These are phyloP conservation scores for Xestia xanthographa DNA, from an alignment of 2,888 invertebrate species.

Conservation along the genomic window DNA sequence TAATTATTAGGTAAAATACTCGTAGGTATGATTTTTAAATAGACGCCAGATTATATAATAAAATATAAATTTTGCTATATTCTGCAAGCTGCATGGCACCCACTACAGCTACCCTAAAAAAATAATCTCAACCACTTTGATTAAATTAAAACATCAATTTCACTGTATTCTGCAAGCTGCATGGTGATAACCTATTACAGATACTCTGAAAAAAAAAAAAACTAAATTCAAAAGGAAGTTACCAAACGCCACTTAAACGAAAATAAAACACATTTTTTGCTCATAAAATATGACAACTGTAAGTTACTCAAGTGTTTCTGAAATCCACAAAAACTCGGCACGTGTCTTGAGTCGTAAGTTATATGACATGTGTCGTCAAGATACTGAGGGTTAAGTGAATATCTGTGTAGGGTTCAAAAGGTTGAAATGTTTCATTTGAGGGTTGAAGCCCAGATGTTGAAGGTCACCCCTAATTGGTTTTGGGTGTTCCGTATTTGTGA, in stretches of 20 bases:
- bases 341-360: slow-evolving; percentile 74
- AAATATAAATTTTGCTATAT: too few relatives aligned
- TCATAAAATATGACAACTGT: slow-evolving; percentile 57
- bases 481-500: slow-evolving; percentile 42
- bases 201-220: not conserved
- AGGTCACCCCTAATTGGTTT: slow-evolving; percentile 47
- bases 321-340: slow-evolving; percentile 69
- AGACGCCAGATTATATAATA: too few relatives aligned
- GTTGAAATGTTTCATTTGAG: slow-evolving; percentile 32
- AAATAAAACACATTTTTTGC: slow-evolving; percentile 56
- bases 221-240: not conserved
- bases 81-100: too few relatives aligned
- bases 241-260: slow-evolving; percentile 24
- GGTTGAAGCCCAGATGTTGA: slow-evolving; percentile 46
- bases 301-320: slow-evolving; percentile 61
- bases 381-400: slow-evolving; percentile 78
- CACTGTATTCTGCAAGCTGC: not conserved
- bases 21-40: too few relatives aligned
- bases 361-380: slow-evolving; percentile 73
- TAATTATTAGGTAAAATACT: too few relatives aligned
- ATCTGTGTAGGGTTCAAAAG: slow-evolving; percentile 72
- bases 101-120: too few relatives aligned
- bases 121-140: not conserved
- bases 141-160: not conserved
- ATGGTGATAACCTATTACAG: not conserved